Conservation (phyloP, 1,140 invertebrate genomes). For the Octopus bimaculoides region DNA sequence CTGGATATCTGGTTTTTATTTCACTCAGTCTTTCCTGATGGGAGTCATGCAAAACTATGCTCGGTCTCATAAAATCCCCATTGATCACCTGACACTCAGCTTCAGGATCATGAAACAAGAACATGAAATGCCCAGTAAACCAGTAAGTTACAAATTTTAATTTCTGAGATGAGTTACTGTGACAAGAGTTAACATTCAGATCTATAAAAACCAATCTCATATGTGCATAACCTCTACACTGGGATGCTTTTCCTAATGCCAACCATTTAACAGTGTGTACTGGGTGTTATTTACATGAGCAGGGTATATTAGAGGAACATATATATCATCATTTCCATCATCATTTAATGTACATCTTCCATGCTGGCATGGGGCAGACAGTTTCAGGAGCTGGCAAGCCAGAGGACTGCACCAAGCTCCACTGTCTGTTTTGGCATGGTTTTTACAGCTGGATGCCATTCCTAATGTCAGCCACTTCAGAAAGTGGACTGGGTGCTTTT, state of each 20-base stretch:
- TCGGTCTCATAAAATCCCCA: conserved; percentile 55
- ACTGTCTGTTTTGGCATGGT: no score
- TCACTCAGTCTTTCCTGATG: conserved; percentile 59
- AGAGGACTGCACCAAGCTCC: no score
- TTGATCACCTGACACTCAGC: conserved; percentile 56
- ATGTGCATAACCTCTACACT: not conserved
- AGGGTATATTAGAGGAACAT: not conserved
- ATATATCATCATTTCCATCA: not conserved
- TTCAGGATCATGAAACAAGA: conserved; percentile 53
- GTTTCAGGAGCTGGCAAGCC: no score
- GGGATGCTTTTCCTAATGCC: not conserved
- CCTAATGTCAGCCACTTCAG: no score
- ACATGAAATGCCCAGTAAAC: conserved; percentile 39
- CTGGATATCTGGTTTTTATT: conserved; percentile 60
- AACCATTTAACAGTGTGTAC: not conserved
- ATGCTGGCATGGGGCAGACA: no score
- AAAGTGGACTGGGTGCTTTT: no score
- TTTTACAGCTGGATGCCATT: no score
- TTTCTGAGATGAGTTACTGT: not conserved
- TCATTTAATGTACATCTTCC: no score
- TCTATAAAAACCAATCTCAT: not conserved
- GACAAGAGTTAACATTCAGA: not conserved
- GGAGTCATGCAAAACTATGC: conserved; percentile 58
- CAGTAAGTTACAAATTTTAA: conserved; percentile 36
- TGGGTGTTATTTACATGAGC: not conserved